Percentiles rank a stretch among this genome's conserved stretches.
Evolutionary conservation across 1,140 invertebrate species (phyloP).

Genomic region (Macrocentrus cingulum): DNA sequence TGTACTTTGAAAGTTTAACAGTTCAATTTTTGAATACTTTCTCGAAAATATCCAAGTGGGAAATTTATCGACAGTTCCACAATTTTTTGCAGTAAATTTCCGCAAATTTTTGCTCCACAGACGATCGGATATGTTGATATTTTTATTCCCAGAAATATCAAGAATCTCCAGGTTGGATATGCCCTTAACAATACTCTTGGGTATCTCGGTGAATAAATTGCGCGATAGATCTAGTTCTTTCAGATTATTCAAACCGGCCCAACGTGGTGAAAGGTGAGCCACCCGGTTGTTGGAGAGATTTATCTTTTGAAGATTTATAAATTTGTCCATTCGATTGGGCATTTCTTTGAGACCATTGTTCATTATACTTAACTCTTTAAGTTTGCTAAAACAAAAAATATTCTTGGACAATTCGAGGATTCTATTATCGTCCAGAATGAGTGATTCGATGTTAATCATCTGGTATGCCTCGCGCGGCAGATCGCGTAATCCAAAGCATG

Average conservation of each 20-base stretch:
- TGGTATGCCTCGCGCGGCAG: neutral
- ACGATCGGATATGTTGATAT: conserved; percentile 24
- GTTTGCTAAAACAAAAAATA: conserved; percentile 5
- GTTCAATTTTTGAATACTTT: conserved; percentile 27
- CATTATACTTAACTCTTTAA: conserved; percentile 17
- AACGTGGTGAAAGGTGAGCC: conserved; percentile 30
- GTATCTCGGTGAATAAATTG: conserved; percentile 36
- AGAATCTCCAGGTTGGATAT: conserved; percentile 34
- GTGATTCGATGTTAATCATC: neutral
- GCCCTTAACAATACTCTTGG: conserved; percentile 35
- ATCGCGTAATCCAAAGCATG: neutral
- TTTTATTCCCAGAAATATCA: conserved; percentile 32
- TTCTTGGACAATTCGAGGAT: neutral
- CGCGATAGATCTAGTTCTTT: conserved; percentile 22
- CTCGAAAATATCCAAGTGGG: conserved; percentile 41
- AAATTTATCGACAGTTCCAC: conserved; percentile 22
- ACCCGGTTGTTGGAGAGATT: conserved; percentile 35
- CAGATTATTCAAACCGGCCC: conserved; percentile 29
- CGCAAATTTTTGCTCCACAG: conserved; percentile 34
- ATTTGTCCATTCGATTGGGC: conserved; percentile 24
- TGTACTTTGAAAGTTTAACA: conserved; percentile 32
- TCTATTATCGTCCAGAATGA: conserved; percentile 2
- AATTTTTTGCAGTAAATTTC: conserved; percentile 31
- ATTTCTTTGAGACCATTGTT: conserved; percentile 19
- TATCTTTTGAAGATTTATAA: conserved; percentile 34